Percentiles rank a stretch among this genome's conserved stretches.
Conservation (phyloP, 2,797 vertebrate genomes). For the Myoxocephalus aenaeus region DNA sequence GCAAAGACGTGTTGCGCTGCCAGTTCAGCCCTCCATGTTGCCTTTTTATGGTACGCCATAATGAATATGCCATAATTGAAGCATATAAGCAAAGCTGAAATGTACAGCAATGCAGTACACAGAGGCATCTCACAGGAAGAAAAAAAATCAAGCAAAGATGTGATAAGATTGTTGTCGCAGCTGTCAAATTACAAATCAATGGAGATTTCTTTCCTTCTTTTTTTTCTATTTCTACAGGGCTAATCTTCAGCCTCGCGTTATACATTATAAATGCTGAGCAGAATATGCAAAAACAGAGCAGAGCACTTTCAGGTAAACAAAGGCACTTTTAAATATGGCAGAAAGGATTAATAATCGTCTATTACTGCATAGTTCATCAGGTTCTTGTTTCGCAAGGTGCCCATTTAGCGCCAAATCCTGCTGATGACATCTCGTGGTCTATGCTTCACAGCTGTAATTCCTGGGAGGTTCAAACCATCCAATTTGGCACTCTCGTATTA, state of each 20-base stretch:
- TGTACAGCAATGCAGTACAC: slow-evolving; percentile 5
- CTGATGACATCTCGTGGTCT: slow-evolving; percentile 44
- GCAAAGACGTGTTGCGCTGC: slow-evolving; percentile 59
- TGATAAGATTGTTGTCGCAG: slow-evolving; percentile 48
- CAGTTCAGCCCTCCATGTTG: slow-evolving; percentile 51
- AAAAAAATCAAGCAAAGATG: slow-evolving; percentile 29
- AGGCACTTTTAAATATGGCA: slow-evolving; percentile 50
- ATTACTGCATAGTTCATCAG: slow-evolving; percentile 66
- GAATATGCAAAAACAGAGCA: slow-evolving; percentile 48
- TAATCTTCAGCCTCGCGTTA: slow-evolving; percentile 44
- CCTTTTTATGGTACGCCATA: slow-evolving; percentile 68
- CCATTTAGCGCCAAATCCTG: slow-evolving; percentile 7
- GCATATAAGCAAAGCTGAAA: slow-evolving; percentile 45
- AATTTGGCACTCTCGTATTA: slow-evolving; percentile 58
- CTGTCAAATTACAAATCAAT: slow-evolving; percentile 59
- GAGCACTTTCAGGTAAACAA: slow-evolving; percentile 45
- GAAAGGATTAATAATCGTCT: slow-evolving; percentile 65
- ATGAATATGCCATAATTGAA: slow-evolving; percentile 70
- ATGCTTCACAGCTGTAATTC: slow-evolving; percentile 38
- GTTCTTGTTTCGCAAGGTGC: slow-evolving; percentile 34
- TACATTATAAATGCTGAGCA: slow-evolving; percentile 50
- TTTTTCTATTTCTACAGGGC: slow-evolving; percentile 18
- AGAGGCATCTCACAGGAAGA: background rate
- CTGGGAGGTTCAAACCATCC: slow-evolving; percentile 59
- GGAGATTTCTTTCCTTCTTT: slow-evolving; percentile 38